Percentiles rank a stretch among this genome's conserved stretches.
Conservation (phyloP, 2,888 invertebrate genomes). For the Sminthurides aquaticus region DNA sequence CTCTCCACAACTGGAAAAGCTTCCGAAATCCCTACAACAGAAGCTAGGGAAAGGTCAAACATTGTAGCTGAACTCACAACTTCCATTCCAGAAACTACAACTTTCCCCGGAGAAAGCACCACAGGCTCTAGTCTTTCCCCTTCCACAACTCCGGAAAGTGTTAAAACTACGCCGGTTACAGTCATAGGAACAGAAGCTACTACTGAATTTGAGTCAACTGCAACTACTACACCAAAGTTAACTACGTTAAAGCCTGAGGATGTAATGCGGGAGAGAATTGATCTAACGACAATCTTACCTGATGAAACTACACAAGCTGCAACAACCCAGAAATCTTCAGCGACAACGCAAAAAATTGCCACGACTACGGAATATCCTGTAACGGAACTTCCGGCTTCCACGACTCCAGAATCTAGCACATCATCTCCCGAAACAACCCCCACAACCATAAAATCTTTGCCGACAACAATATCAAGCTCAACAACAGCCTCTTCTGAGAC, state of each 20-base stretch:
- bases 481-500: too few species aligned
- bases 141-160: constrained; percentile 11
- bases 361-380: not conserved
- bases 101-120: not conserved
- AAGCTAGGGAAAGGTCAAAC: too few species aligned
- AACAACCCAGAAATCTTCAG: not conserved
- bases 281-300: not conserved
- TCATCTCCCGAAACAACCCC: not conserved
- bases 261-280: too few species aligned
- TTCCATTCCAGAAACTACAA: not conserved
- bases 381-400: too few species aligned
- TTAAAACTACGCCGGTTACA: constrained; percentile 8
- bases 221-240: constrained; percentile 13
- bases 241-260: too few species aligned
- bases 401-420: too few species aligned
- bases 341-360: not conserved
- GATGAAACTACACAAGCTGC: not conserved
- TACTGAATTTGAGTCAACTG: constrained; percentile 31
- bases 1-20: too few species aligned
- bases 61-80: too few species aligned
- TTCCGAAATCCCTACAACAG: too few species aligned
- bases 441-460: not conserved
- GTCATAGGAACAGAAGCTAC: constrained; percentile 19
- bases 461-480: not conserved
- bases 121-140: not conserved